phyloP scores from a whole-genome alignment of 2,113 vertebrate species.

The Poeciliopsis retropinna region DNA sequence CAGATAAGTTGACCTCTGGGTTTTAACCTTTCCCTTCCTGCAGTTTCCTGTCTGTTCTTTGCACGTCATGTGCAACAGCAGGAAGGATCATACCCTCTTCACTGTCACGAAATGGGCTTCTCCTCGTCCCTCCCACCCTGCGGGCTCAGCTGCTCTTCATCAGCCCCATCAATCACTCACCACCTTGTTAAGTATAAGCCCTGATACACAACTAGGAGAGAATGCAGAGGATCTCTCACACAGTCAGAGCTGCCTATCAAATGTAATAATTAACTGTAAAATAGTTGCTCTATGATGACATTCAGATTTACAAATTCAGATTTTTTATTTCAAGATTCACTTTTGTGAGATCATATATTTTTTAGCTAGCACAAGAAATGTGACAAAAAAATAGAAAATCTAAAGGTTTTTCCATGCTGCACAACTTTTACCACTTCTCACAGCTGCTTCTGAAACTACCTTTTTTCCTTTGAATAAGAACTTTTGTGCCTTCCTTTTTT shows the following conservation, averaged over 20 bases:
- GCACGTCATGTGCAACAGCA: constrained; percentile 63
- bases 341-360: background rate
- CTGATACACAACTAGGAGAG: constrained; percentile 13
- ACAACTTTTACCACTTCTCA: background rate
- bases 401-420: background rate
- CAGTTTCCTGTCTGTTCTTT: constrained; percentile 63
- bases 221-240: background rate
- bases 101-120: constrained; percentile 40
- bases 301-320: background rate
- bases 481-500: background rate
- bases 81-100: constrained; percentile 45
- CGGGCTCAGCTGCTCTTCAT: constrained; percentile 43
- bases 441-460: background rate
- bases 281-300: constrained; percentile 8
- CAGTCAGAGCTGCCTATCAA: constrained; percentile 26
- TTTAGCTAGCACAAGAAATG: background rate
- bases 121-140: constrained; percentile 15
- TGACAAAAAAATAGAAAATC: too few relatives aligned
- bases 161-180: constrained; percentile 38
- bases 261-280: constrained; percentile 15
- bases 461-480: background rate
- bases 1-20: constrained; percentile 54
- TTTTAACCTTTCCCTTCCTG: constrained; percentile 55
- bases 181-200: constrained; percentile 2
- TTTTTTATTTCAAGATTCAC: background rate